These are phyloP conservation scores for Atherinomorus stipes DNA, from an alignment of 2,113 vertebrate genomes.

Conservation along the genomic window DNA sequence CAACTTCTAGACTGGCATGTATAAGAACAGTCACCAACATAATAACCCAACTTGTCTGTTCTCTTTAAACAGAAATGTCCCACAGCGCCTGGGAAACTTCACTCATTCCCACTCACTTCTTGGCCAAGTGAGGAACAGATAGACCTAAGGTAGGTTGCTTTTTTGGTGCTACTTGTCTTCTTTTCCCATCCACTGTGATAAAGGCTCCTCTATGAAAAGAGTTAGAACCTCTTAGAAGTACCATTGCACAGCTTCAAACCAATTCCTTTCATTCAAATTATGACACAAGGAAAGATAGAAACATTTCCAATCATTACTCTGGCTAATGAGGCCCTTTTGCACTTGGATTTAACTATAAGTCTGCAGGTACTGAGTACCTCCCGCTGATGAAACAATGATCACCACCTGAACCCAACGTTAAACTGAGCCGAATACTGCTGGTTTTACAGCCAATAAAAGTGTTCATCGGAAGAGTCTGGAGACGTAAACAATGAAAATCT, in stretches of 20 bases:
- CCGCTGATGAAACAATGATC: slow-evolving; percentile 50
- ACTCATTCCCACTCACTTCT: not conserved
- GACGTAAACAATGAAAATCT: slow-evolving; percentile 60
- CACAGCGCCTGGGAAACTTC: slow-evolving; percentile 5
- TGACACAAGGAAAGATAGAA: not conserved
- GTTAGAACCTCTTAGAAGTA: not conserved
- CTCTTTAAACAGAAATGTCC: too few relatives aligned
- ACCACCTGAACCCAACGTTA: slow-evolving; percentile 53
- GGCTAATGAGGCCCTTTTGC: not conserved
- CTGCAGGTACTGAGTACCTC: slow-evolving; percentile 24
- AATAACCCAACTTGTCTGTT: not conserved
- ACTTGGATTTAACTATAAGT: not conserved
- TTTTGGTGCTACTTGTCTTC: not conserved
- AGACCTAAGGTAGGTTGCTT: not conserved
- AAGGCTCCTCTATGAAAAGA: not conserved
- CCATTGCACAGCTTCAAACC: not conserved
- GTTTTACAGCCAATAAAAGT: slow-evolving; percentile 59
- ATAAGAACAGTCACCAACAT: not conserved
- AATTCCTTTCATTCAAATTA: not conserved
- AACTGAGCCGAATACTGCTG: slow-evolving; percentile 33
- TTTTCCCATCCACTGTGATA: rapidly evolving
- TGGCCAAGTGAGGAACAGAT: not conserved
- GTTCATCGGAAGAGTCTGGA: slow-evolving; percentile 51
- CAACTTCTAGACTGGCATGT: too few relatives aligned
- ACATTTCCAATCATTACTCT: not conserved